Percentiles rank a stretch among this genome's conserved stretches.
Evolutionary conservation across 2,113 vertebrate species (phyloP).

Genomic region (Phodopus roborovskii): DNA sequence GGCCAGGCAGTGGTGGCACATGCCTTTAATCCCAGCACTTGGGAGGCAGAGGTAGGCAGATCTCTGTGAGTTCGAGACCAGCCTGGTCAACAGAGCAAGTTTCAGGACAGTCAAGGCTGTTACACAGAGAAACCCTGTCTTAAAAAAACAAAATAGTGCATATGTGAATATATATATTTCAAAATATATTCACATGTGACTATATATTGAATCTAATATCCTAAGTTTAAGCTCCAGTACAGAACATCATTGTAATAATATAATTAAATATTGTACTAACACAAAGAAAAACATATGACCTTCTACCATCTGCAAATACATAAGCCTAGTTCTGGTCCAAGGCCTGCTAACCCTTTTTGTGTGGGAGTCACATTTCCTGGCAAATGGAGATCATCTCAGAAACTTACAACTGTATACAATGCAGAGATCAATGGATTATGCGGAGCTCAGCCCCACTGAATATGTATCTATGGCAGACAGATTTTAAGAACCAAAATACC

Average conservation of each 20-base stretch:
- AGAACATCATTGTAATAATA: not conserved
- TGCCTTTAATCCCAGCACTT: no score
- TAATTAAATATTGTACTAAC: constrained; percentile 5
- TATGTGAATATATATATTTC: not conserved
- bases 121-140: no score
- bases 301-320: not conserved
- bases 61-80: no score
- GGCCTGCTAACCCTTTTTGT: not conserved
- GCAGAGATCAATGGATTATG: not conserved
- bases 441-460: not conserved
- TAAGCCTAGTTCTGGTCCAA: not conserved
- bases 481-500: not conserved
- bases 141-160: no score
- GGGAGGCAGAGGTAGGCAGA: no score
- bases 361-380: not conserved
- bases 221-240: not conserved
- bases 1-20: no score
- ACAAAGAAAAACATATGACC: constrained; percentile 26
- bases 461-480: not conserved
- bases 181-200: not conserved
- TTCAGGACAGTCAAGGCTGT: no score
- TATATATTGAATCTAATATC: not conserved
- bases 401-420: not conserved
- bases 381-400: not conserved
- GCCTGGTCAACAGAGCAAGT: no score